A percentile compares a stretch with the other conserved stretches of the same genome.
phyloP scores from a whole-genome alignment of 2,888 invertebrate genomes.

The Eupithecia insigniata region DNA sequence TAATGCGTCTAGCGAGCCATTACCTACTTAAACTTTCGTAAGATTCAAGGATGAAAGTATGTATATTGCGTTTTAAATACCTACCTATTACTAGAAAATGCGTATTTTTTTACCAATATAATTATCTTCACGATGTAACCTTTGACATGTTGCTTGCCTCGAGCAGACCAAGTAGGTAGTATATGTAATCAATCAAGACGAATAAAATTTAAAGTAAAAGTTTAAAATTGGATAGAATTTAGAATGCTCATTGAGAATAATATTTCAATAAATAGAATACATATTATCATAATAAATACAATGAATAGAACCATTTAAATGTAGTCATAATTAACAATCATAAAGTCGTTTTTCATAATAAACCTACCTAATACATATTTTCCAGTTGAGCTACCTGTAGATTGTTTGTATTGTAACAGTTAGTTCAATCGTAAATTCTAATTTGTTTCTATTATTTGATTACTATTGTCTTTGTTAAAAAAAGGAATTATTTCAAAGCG shows the following conservation, averaged over 20 bases:
- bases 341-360: neutral
- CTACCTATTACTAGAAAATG: constrained; percentile 27
- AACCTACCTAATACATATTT: no score
- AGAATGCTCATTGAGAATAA: neutral
- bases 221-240: constrained; percentile 23
- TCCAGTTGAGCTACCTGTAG: no score
- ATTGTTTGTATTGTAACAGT: no score
- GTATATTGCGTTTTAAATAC: constrained; percentile 41
- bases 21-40: constrained; percentile 48
- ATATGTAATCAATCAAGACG: constrained; percentile 50
- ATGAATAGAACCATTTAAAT: neutral
- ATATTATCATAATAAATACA: neutral
- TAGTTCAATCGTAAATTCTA: no score
- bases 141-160: constrained; percentile 57
- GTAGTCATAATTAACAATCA: neutral
- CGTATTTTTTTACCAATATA: constrained; percentile 50
- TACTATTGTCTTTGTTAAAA: no score
- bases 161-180: constrained; percentile 39
- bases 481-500: no score
- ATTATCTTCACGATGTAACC: constrained; percentile 68
- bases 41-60: constrained; percentile 55
- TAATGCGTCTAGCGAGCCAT: constrained; percentile 1
- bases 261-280: neutral
- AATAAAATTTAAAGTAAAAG: constrained; percentile 40
- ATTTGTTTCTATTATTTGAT: neutral